These are phyloP conservation scores for Cynocephalus volans DNA, from an alignment of 2,113 vertebrate genomes.

Conservation along the genomic window DNA sequence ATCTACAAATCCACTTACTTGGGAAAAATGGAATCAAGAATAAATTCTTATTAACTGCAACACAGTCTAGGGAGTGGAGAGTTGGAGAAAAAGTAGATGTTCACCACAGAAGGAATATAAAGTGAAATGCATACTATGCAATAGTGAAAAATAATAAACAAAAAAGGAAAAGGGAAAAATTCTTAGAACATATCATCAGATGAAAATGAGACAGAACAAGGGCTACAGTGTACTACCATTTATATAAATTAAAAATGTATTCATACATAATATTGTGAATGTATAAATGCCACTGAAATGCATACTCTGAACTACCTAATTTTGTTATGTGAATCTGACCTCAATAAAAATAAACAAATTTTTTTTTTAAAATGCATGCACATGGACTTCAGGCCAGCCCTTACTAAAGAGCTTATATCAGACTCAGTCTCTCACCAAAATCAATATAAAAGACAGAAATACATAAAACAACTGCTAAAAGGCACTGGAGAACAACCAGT, in stretches of 20 bases:
- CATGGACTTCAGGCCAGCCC: background rate
- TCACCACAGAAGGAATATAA: background rate
- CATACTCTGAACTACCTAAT: conserved; percentile 6
- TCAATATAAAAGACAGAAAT: conserved; percentile 63
- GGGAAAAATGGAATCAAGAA: conserved; percentile 19
- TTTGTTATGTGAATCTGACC: conserved; percentile 21
- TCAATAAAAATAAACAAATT: conserved; percentile 25
- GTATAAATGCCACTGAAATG: background rate
- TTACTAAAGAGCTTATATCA: background rate
- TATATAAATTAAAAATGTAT: conserved; percentile 41
- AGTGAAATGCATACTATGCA: background rate
- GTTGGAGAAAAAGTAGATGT: background rate
- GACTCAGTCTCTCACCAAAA: background rate
- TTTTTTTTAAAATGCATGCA: background rate
- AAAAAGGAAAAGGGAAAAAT: background rate
- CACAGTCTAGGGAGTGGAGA: background rate
- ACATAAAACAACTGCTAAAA: conserved; percentile 38
- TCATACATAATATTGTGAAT: background rate
- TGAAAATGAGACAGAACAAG: conserved; percentile 41
- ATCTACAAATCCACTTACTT: conserved; percentile 18
- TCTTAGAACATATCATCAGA: background rate
- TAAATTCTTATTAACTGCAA: conserved; percentile 29
- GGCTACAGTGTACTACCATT: background rate
- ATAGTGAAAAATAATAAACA: background rate
- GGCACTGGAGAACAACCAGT: background rate